Evolutionary conservation across 30 jellyfish, hydroid and myxozoan genomes (phyloP).

Genomic region (Mastigias papua): DNA sequence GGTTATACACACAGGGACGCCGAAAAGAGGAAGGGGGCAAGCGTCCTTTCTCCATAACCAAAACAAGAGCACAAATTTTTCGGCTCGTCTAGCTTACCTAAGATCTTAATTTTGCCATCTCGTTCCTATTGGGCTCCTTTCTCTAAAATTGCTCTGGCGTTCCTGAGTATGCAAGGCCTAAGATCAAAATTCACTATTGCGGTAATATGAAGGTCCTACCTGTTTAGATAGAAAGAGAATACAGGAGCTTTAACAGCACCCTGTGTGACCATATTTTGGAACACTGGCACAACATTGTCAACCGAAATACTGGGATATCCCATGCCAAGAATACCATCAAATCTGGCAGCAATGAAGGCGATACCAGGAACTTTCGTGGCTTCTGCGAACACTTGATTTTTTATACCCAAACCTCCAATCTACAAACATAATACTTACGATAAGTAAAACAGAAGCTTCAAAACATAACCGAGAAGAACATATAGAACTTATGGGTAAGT

Average conservation of each 20-base stretch:
- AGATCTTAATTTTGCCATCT: too few relatives aligned
- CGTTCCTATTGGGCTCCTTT: too few relatives aligned
- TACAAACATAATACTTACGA: slow-evolving; percentile 9
- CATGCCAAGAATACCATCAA: slow-evolving; percentile 98
- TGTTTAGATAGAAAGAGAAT: slow-evolving; percentile 91
- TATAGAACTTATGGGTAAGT: too few relatives aligned
- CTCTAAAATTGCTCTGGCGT: not conserved
- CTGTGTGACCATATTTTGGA: slow-evolving; percentile 92
- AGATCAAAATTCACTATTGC: too few relatives aligned
- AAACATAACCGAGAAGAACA: not conserved
- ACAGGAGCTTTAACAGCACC: slow-evolving; percentile 85
- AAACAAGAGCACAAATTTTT: too few relatives aligned
- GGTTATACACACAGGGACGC: too few relatives aligned
- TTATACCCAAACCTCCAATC: slow-evolving; percentile 84
- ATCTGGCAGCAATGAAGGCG: slow-evolving; percentile 94
- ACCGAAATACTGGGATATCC: slow-evolving; percentile 90
- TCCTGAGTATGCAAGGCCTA: too few relatives aligned
- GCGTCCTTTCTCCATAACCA: too few relatives aligned
- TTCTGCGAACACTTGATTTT: slow-evolving; percentile 91
- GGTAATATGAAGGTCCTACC: slow-evolving; percentile 36
- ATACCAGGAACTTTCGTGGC: slow-evolving; percentile 90
- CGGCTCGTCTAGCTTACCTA: too few relatives aligned
- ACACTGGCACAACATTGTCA: slow-evolving; percentile 81
- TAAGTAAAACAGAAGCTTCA: slow-evolving; percentile 4
- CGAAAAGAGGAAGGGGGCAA: too few relatives aligned